Evolutionary conservation across 2,888 invertebrate species (phyloP), one percentile per base, ranked within the genome.

Genomic region (Pharmacophagus antenor): DNA sequence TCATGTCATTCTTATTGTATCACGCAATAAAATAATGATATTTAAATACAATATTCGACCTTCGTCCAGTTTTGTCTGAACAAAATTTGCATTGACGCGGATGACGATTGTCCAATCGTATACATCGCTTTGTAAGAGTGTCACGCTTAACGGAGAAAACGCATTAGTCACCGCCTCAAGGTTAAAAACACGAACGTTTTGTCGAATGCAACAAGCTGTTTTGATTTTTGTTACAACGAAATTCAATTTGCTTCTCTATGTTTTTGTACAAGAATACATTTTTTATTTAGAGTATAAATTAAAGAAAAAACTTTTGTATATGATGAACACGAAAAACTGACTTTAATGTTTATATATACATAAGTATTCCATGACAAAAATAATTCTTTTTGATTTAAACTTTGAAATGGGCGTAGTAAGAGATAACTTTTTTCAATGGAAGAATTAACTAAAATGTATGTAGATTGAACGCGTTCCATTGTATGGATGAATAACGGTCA

Each of bases 81-180:
- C 4, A 46, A 15, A 51, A 46, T 57, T 57, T 31, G 27, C 44
- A 58, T 52, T 52, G n/a, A 58, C 18, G 23, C 31, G 37, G 52
- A 25, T 8, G 57, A n/a, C n/a, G 47, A 47, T n/a, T n/a, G n/a
- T n/a, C n/a, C 18, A 52, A 52, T 41, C 48, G 54, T 53, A 54
- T 53, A 22, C 17, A 47, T 23, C 25, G 27, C 54, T 49, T 23
- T 31, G 52, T 23, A 21, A 57, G 42, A 41, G 22, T n/a, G 48
- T n/a, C 44, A 46, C 56, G 41, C 20, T 56, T 37, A 56, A 56
- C 56, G 51, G 51, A 61, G 25, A 55, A 20, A 58, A 49, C 27
- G 62, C 31, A 60, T 60, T 62, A 60, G 56, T 62, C 57, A 60
- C 44, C 53, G 51, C 10, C 53, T 41, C 56, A 60, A 62, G 54